Evolutionary conservation across 1,140 invertebrate species (phyloP), one percentile per base, ranked within the genome.

Genomic region (Drosophila littoralis): DNA sequence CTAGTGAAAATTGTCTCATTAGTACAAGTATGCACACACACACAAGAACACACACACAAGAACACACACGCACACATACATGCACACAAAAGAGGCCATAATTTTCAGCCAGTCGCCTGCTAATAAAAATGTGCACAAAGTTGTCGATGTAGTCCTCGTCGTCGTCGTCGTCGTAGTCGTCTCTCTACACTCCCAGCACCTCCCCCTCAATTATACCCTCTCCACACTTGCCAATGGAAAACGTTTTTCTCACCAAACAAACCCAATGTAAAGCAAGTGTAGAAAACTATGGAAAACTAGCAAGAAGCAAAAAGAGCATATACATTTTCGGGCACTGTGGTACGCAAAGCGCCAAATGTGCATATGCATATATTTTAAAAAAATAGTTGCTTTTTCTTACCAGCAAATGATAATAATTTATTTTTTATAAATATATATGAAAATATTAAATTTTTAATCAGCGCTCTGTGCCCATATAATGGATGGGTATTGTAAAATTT

Each of bases 1-100:
- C 78, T 69, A 81, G 70, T 75, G 70, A 77, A 85, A 85, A 85
- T 78, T 78, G 81, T 85, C 81, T 85, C 81, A 85, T 85, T 85
- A 85, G 81, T 69, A 75, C 51, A 52, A 71, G 69, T 58, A 69
- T 50, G 17, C 51, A 71, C 63, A 72, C 61, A 51, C 33, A 54
- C 36, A 51, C 52, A 52, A 12, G 40, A 46, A 12, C 32, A 43
- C 48, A 12, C 40, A 64, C 22, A 38, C 13, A 22, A n/a, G n/a
- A n/a, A n/a, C 22, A 42, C 33, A n/a, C 22, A 36, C 17, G 15
- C 28, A 58, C 28, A 61, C 28, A 36, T 50, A 38, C 17, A 52
- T 32, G 46, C 32, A 32, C 57, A 48, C 46, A 61, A 55, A 45
- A 43, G n/a, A 35, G 72, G 46, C 52, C 48, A 77, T 63, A 63